Conservation (phyloP, 2,888 invertebrate species). For the Onthophagus sagittarius region DNA sequence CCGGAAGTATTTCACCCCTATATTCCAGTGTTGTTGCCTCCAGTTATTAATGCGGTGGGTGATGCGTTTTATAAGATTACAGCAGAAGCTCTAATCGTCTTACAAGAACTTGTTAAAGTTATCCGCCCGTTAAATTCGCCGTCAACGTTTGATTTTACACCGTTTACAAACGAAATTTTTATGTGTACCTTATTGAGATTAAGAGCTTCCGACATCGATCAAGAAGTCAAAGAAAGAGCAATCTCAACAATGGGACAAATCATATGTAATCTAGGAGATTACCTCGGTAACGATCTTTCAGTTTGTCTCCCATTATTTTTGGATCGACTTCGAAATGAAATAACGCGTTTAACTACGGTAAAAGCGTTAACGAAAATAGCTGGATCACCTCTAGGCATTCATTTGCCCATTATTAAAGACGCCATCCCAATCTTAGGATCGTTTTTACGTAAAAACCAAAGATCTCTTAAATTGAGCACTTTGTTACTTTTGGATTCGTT, state of each 20-base stretch:
- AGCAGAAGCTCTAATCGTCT: slow-evolving; percentile 89
- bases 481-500: slow-evolving; percentile 85
- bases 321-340: slow-evolving; percentile 94
- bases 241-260: slow-evolving; percentile 97
- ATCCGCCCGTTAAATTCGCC: slow-evolving; percentile 64
- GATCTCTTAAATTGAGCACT: slow-evolving; percentile 88
- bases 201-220: slow-evolving; percentile 95
- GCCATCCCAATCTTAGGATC: slow-evolving; percentile 89
- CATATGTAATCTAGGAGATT: slow-evolving; percentile 87
- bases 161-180: slow-evolving; percentile 79
- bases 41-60: slow-evolving; percentile 83
- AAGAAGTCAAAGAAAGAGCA: slow-evolving; percentile 97
- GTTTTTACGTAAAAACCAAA: slow-evolving; percentile 93
- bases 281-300: slow-evolving; percentile 71
- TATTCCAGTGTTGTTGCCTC: slow-evolving; percentile 73
- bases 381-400: slow-evolving; percentile 80
- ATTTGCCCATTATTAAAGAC: slow-evolving; percentile 80
- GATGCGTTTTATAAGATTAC: slow-evolving; percentile 99
- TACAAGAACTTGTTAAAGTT: slow-evolving; percentile 92
- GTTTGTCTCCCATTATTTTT: slow-evolving; percentile 91
- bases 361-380: slow-evolving; percentile 94
- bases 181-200: slow-evolving; percentile 80
- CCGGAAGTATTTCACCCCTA: slow-evolving; percentile 77
- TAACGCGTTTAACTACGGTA: slow-evolving; percentile 92
- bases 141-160: slow-evolving; percentile 67